Percentiles rank a stretch among this genome's conserved stretches.
Evolutionary conservation across 1,140 invertebrate genomes (phyloP).

Genomic region (Heliothis subflexa): DNA sequence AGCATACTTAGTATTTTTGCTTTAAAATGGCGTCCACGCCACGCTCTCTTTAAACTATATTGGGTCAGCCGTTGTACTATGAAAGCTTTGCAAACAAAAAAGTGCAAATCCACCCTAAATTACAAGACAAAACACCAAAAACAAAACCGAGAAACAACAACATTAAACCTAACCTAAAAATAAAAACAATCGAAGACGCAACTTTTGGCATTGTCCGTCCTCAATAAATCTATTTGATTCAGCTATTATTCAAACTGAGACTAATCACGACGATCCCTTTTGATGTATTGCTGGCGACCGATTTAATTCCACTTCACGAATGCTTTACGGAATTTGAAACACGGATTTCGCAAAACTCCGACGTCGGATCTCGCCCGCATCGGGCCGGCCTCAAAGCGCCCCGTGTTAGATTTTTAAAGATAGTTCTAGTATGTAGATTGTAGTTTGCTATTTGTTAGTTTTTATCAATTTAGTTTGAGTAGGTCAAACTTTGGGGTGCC

Average conservation of each 20-base stretch:
- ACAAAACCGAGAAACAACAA: background rate
- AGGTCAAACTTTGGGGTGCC: too few relatives aligned
- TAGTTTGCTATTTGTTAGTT: background rate
- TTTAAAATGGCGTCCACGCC: too few relatives aligned
- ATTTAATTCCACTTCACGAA: slow-evolving; percentile 34
- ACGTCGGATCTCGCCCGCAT: slow-evolving; percentile 25
- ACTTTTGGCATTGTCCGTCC: background rate
- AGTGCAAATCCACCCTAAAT: too few relatives aligned
- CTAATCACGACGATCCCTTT: slow-evolving; percentile 35
- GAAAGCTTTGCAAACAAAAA: too few relatives aligned
- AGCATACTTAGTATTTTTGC: too few relatives aligned
- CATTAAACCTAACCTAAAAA: background rate
- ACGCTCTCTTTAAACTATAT: too few relatives aligned
- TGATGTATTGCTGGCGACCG: slow-evolving; percentile 27
- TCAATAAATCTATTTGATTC: slow-evolving; percentile 24
- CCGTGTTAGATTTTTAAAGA: background rate
- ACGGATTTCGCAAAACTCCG: slow-evolving; percentile 13
- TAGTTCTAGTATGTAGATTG: background rate
- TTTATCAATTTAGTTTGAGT: background rate
- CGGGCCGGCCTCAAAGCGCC: background rate
- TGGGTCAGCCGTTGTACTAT: too few relatives aligned
- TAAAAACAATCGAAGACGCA: background rate
- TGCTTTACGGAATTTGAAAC: slow-evolving; percentile 19
- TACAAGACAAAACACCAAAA: background rate
- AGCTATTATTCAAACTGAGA: slow-evolving; percentile 22